These are phyloP conservation scores for Brevipalpus yothersi DNA, from an alignment of 1,140 invertebrate species.

Conservation along the genomic window DNA sequence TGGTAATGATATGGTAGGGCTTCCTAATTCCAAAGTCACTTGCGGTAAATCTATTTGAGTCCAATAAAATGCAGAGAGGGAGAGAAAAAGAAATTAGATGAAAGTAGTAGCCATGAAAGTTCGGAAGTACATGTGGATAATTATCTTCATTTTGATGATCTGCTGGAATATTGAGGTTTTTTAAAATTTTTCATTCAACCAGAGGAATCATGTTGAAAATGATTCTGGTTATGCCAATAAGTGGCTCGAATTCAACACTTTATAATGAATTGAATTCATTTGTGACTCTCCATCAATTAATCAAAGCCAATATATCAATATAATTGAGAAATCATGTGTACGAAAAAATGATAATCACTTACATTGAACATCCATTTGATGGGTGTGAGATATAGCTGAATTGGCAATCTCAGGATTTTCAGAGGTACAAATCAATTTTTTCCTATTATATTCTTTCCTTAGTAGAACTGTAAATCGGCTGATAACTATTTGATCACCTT, in stretches of 20 bases:
- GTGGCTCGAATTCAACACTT: too few species aligned
- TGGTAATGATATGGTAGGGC: slow-evolving; percentile 3
- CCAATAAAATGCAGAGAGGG: neutral
- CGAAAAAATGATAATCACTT: slow-evolving; percentile 2
- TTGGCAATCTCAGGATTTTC: slow-evolving; percentile 5
- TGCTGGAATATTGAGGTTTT: neutral
- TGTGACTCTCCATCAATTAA: too few species aligned
- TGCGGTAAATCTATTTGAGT: slow-evolving; percentile 4
- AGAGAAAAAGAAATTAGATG: neutral
- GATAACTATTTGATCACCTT: neutral
- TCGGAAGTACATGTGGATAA: too few species aligned
- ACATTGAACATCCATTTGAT: slow-evolving; percentile 9
- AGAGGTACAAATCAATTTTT: neutral
- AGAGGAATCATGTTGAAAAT: neutral
- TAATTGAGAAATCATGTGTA: too few species aligned
- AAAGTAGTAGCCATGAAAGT: neutral
- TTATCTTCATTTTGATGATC: too few species aligned
- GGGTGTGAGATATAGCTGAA: slow-evolving; percentile 3
- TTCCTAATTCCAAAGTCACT: slow-evolving; percentile 2
- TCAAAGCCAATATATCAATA: too few species aligned
- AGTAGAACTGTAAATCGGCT: neutral
- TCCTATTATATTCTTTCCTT: slow-evolving; percentile 1
- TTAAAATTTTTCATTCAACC: neutral
- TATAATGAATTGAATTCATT: too few species aligned
- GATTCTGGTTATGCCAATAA: too few species aligned